These are phyloP conservation scores for Tylochromis polylepis DNA, from an alignment of 2,113 vertebrate species.

Conservation along the genomic window DNA sequence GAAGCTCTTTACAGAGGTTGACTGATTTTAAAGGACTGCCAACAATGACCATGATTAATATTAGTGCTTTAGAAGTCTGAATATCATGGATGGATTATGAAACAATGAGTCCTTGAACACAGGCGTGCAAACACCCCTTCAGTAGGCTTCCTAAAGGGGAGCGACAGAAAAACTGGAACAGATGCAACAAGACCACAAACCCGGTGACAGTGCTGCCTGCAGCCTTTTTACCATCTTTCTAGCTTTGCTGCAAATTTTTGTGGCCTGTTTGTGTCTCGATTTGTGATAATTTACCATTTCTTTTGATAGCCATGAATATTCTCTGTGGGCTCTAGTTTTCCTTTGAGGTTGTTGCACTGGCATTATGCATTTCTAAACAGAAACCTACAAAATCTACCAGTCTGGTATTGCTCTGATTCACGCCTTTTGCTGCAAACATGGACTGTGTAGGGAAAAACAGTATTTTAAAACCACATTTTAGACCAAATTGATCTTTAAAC, in stretches of 20 bases:
- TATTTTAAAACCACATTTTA: not conserved
- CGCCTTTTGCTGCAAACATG: not conserved
- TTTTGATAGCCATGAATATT: not conserved
- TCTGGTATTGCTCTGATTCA: not conserved
- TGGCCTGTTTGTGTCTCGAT: not conserved
- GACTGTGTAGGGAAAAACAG: not conserved
- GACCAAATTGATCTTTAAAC: rapidly evolving
- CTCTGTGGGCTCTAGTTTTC: not conserved
- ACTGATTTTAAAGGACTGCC: not conserved
- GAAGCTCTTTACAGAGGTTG: not conserved
- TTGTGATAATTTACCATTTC: rapidly evolving
- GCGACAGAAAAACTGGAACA: not conserved
- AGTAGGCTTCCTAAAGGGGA: not conserved
- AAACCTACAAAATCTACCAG: not conserved
- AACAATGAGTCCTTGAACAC: not conserved
- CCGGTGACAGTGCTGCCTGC: too few relatives aligned
- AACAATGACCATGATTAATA: not conserved
- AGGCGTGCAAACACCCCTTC: not conserved
- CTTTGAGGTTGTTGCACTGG: not conserved
- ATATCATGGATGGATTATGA: rapidly evolving
- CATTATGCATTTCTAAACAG: rapidly evolving
- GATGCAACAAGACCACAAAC: not conserved
- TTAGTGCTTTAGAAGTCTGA: not conserved
- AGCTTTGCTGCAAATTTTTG: not conserved
- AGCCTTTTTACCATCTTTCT: not conserved